Evolutionary conservation across 1,140 invertebrate species (phyloP).

Genomic region (Calephelis virginiensis): DNA sequence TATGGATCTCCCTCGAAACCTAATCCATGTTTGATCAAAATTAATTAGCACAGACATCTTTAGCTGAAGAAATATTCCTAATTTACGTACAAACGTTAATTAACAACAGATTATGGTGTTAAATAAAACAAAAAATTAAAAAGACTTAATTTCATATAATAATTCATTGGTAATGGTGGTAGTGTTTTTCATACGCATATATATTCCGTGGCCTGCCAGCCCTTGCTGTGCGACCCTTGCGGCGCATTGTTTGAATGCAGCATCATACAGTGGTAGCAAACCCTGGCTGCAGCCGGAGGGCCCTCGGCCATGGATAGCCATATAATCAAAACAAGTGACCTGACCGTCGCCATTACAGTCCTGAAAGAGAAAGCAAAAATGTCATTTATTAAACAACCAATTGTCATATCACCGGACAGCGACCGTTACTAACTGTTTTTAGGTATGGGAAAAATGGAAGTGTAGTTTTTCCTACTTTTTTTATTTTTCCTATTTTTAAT

Average conservation of each 20-base stretch:
- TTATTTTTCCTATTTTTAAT: no score
- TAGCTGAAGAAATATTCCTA: no score
- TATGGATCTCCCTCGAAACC: no score
- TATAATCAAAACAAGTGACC: constrained; percentile 82
- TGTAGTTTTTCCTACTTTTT: no score
- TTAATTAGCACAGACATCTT: no score
- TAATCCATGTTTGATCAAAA: no score
- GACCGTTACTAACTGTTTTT: no score
- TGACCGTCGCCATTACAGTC: constrained; percentile 81
- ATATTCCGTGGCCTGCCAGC: neutral
- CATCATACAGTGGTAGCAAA: constrained; percentile 1
- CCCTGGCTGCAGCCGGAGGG: constrained; percentile 68
- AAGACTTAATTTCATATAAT: constrained; percentile 10
- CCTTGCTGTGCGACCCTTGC: neutral
- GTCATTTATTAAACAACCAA: no score
- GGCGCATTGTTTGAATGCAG: constrained; percentile 1
- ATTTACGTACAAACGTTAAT: no score
- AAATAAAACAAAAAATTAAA: constrained; percentile 3
- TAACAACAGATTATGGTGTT: no score
- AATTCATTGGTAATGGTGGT: constrained; percentile 1
- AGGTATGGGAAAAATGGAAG: no score
- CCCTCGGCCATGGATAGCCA: constrained; percentile 82
- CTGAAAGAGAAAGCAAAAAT: constrained; percentile 39
- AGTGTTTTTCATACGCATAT: neutral
- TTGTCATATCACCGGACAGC: no score